These are phyloP conservation scores for Frankliniella intonsa DNA, from an alignment of 2,888 invertebrate species.

Conservation along the genomic window DNA sequence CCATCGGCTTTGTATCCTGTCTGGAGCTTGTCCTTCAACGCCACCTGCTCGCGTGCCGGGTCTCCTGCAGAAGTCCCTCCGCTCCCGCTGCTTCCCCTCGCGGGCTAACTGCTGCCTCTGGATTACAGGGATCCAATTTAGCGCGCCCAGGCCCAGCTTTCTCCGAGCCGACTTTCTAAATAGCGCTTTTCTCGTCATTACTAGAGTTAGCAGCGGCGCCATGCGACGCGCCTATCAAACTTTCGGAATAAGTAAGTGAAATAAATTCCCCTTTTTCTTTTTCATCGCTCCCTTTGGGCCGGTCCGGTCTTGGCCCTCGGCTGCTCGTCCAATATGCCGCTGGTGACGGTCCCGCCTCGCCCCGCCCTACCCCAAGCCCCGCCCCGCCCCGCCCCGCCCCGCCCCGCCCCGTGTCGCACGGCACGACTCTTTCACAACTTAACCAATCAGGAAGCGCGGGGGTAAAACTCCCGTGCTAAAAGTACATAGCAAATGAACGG, in stretches of 20 bases:
- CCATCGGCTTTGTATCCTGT: no score
- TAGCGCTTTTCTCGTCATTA: slow-evolving; percentile 13
- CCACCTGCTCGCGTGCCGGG: no score
- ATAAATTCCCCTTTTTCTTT: background rate
- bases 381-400: background rate
- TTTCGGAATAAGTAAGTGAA: slow-evolving; percentile 24
- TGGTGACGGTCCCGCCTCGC: background rate
- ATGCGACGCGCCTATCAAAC: slow-evolving; percentile 14
- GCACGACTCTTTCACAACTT: background rate
- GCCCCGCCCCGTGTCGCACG: background rate
- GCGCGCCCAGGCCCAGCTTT: background rate
- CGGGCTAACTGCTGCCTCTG: background rate
- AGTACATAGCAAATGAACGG: no score
- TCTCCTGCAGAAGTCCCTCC: background rate
- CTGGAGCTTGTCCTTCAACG: no score
- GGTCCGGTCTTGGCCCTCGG: background rate
- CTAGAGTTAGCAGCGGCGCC: slow-evolving; percentile 9
- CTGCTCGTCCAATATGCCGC: background rate
- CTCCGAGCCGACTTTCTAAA: slow-evolving; percentile 9
- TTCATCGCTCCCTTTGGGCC: background rate
- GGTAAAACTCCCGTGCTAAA: background rate
- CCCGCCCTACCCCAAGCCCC: background rate
- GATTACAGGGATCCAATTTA: background rate
- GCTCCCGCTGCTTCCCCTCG: background rate
- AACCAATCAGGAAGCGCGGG: slow-evolving; percentile 5